phyloP scores from a whole-genome alignment of 2,113 vertebrate genomes.

The Aphelocoma coerulescens region DNA sequence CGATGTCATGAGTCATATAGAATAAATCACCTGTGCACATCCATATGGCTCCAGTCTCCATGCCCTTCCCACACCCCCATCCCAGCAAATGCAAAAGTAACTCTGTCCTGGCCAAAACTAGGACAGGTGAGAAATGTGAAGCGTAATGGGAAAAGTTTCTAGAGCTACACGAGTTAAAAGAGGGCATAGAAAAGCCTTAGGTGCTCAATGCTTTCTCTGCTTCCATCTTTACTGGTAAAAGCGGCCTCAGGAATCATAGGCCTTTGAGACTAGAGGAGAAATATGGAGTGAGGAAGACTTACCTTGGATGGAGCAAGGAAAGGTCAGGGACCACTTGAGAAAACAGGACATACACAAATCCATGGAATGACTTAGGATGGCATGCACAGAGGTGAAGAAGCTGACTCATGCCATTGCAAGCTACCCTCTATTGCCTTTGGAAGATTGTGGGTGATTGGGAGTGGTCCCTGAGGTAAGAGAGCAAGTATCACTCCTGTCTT shows the following conservation, averaged over 20 bases:
- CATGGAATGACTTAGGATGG: not conserved
- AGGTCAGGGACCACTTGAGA: not conserved
- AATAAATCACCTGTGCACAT: not conserved
- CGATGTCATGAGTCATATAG: rapidly evolving
- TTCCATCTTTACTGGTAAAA: not conserved
- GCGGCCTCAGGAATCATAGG: not conserved
- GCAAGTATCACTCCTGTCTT: not conserved
- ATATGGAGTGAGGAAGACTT: not conserved
- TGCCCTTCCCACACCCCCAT: not conserved
- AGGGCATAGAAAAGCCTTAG: not conserved
- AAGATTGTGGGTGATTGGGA: not conserved
- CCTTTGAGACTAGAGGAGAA: not conserved
- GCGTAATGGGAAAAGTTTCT: not conserved
- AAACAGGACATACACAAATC: not conserved
- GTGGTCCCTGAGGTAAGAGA: not conserved
- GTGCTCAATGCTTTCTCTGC: not conserved
- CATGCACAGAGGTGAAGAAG: not conserved
- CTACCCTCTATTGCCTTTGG: not conserved
- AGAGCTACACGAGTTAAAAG: not conserved
- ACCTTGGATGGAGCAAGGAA: not conserved
- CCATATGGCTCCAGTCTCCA: not conserved
- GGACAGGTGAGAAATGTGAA: not conserved
- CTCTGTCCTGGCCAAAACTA: not conserved
- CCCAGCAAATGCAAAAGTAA: not conserved
- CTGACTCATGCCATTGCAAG: not conserved